Conservation (phyloP, 2,113 vertebrate species). For the Macheiramphus alcinus region DNA sequence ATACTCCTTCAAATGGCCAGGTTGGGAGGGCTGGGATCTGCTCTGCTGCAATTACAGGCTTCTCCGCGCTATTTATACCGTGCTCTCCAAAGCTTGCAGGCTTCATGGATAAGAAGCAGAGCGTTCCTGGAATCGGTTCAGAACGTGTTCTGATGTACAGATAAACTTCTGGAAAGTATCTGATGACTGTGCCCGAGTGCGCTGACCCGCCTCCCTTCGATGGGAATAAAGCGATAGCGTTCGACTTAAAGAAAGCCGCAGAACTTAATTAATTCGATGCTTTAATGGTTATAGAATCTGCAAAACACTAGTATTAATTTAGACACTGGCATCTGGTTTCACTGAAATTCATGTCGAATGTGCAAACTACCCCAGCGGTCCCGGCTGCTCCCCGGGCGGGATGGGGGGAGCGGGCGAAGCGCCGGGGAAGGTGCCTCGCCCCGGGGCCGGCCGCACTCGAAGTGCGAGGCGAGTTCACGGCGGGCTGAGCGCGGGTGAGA, state of each 20-base stretch:
- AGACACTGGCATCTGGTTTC: slow-evolving; percentile 37
- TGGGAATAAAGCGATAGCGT: slow-evolving; percentile 60
- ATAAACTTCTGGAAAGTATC: slow-evolving; percentile 65
- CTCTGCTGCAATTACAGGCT: background rate
- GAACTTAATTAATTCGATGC: slow-evolving; percentile 60
- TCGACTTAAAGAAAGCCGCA: slow-evolving; percentile 60
- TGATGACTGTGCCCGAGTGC: slow-evolving; percentile 51
- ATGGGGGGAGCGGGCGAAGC: background rate
- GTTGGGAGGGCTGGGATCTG: background rate
- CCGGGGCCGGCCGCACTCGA: too few relatives aligned
- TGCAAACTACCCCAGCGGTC: background rate
- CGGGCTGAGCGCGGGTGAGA: too few relatives aligned
- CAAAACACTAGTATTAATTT: slow-evolving; percentile 47
- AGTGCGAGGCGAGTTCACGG: too few relatives aligned
- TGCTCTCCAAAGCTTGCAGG: background rate
- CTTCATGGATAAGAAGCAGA: background rate
- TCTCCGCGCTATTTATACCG: background rate
- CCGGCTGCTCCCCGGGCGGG: background rate
- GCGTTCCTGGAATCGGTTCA: slow-evolving; percentile 27
- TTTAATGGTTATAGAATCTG: slow-evolving; percentile 67
- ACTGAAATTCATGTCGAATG: slow-evolving; percentile 36
- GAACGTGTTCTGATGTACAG: slow-evolving; percentile 38
- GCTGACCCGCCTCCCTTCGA: slow-evolving; percentile 57
- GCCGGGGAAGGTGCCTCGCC: background rate
- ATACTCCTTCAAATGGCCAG: background rate